Conservation (phyloP, 2,888 invertebrate genomes). For the Leptopilina myrica region DNA sequence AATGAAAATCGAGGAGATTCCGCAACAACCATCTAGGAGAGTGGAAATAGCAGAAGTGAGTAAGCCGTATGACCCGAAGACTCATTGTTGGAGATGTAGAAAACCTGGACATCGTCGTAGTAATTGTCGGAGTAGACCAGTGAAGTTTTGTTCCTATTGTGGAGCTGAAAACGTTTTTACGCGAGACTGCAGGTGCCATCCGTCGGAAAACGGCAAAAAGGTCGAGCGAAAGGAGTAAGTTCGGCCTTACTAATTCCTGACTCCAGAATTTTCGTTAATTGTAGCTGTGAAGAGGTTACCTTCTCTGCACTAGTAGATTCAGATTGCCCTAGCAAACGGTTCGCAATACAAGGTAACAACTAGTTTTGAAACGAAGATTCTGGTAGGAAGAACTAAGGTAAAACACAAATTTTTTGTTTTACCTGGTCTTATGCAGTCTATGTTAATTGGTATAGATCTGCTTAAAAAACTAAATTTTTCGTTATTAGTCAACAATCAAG, state of each 20-base stretch:
- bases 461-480: too few species aligned
- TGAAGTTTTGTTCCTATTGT: slow-evolving; percentile 24
- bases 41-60: too few species aligned
- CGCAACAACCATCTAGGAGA: too few species aligned
- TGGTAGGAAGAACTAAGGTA: neutral
- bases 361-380: neutral
- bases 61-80: too few species aligned
- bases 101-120: neutral
- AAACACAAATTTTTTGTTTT: neutral
- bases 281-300: too few species aligned
- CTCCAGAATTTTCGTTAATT: neutral
- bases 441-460: too few species aligned
- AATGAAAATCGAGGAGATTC: too few species aligned
- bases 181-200: neutral
- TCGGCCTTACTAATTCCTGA: neutral
- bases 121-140: neutral
- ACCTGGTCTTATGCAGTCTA: neutral
- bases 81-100: too few species aligned
- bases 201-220: neutral
- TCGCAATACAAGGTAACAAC: neutral
- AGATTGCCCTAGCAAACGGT: neutral
- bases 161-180: neutral
- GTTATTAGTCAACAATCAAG: too few species aligned
- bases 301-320: neutral
- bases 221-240: neutral